phyloP scores from a whole-genome alignment of 1,140 invertebrate species.

The Leptestheria dahalacensis region DNA sequence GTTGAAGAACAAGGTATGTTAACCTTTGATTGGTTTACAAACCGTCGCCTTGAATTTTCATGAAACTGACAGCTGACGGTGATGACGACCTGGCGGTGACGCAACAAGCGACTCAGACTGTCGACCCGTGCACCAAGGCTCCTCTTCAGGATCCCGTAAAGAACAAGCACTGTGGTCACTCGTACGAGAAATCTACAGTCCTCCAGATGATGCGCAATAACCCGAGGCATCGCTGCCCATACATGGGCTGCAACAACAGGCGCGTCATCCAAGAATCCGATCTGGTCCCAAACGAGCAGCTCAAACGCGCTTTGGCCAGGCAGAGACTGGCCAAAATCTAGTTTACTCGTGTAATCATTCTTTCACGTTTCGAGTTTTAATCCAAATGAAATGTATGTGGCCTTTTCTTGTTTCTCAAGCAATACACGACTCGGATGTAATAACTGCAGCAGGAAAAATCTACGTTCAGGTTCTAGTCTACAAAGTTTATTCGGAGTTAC shows the following conservation, averaged over 20 bases:
- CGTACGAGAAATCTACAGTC: conserved; percentile 9
- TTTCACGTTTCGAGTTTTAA: too few relatives aligned
- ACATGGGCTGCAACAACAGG: conserved; percentile 5
- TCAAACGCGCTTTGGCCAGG: not conserved
- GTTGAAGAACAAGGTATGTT: not conserved
- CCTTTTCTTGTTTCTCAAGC: not conserved
- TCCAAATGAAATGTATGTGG: too few relatives aligned
- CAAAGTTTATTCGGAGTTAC: not conserved
- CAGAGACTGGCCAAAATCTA: not conserved
- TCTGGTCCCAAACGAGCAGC: conserved; percentile 1
- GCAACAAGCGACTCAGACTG: not conserved
- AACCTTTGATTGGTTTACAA: too few relatives aligned
- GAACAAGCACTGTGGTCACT: not conserved
- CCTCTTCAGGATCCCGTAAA: conserved; percentile 9
- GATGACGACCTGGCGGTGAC: conserved; percentile 3
- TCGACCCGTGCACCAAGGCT: conserved; percentile 10
- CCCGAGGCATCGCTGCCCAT: not conserved
- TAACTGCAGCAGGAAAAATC: not conserved
- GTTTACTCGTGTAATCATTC: too few relatives aligned
- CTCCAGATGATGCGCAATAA: not conserved
- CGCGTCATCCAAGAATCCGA: not conserved
- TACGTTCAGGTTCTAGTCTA: not conserved
- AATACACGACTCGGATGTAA: not conserved
- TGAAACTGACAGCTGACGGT: too few relatives aligned
- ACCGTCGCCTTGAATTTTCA: too few relatives aligned